phyloP scores from a whole-genome alignment of 2,113 vertebrate species.

The Amblyornis subalaris region DNA sequence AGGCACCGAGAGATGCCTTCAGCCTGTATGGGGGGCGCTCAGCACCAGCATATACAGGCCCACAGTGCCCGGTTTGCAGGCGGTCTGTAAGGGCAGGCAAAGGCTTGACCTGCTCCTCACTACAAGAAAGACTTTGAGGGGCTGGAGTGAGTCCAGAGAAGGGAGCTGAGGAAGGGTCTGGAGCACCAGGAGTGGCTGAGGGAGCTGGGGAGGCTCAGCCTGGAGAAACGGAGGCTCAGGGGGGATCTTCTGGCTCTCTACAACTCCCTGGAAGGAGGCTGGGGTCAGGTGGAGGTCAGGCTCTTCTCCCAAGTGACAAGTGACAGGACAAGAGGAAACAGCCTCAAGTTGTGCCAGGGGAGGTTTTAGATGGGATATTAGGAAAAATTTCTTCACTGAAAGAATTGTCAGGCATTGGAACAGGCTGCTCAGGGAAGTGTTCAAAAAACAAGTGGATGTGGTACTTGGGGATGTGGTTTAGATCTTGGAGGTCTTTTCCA shows the following conservation, averaged over 20 bases:
- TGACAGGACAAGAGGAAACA: neutral
- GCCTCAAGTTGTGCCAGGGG: neutral
- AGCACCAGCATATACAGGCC: rapidly evolving
- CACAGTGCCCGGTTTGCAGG: neutral
- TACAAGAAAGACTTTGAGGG: neutral
- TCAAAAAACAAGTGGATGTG: neutral
- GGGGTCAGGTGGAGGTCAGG: rapidly evolving
- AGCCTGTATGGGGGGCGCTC: rapidly evolving
- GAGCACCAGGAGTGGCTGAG: neutral
- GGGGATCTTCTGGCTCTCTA: neutral
- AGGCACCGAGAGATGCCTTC: neutral
- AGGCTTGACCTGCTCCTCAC: neutral
- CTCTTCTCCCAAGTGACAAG: neutral
- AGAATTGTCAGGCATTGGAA: neutral
- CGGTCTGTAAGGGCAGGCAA: neutral
- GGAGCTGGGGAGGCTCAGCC: neutral
- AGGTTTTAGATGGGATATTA: neutral
- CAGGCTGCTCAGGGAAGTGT: neutral
- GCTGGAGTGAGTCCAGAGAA: neutral
- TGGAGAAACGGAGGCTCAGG: neutral
- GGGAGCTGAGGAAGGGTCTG: neutral
- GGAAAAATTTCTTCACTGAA: neutral
- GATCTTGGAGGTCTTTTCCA: neutral
- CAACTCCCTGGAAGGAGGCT: neutral
- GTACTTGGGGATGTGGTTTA: neutral